Evolutionary conservation across 2,113 vertebrate species (phyloP).

Genomic region (Irena cyanogastra): DNA sequence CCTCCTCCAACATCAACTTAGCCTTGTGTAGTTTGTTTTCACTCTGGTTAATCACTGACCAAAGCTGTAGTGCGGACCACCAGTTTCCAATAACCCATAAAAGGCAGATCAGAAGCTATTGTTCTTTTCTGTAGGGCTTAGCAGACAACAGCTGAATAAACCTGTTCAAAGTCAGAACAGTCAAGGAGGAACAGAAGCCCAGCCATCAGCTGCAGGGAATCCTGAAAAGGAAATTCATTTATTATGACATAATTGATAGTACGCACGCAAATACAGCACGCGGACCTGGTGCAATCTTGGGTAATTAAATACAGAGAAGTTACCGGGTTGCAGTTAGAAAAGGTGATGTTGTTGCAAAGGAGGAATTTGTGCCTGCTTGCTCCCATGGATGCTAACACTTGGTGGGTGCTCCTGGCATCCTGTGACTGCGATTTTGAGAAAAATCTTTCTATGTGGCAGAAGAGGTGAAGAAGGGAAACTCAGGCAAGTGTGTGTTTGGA

Average conservation of each 20-base stretch:
- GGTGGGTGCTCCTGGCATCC: not conserved
- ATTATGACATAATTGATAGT: constrained; percentile 86
- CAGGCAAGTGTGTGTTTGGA: not conserved
- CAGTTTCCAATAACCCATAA: constrained; percentile 97
- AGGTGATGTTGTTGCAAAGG: constrained; percentile 29
- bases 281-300: constrained; percentile 28
- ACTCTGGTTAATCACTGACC: constrained; percentile 95
- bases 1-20: constrained; percentile 92
- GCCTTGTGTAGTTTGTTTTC: constrained; percentile 96
- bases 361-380: constrained; percentile 19
- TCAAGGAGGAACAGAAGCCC: constrained; percentile 73
- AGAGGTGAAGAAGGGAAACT: not conserved
- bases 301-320: constrained; percentile 68
- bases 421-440: fast-evolving
- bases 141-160: constrained; percentile 95
- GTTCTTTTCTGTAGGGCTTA: constrained; percentile 90
- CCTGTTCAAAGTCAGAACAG: constrained; percentile 91
- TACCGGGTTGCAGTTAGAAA: constrained; percentile 17
- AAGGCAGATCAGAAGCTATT: constrained; percentile 95
- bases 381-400: not conserved
- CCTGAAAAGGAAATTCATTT: constrained; percentile 82
- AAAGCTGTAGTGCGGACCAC: constrained; percentile 90
- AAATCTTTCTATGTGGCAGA: not conserved
- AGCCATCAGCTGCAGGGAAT: constrained; percentile 68
- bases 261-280: constrained; percentile 17